Evolutionary conservation across 2,888 invertebrate genomes (phyloP), one percentile per base, ranked within the genome.

Genomic region (Melipona bicolor): DNA sequence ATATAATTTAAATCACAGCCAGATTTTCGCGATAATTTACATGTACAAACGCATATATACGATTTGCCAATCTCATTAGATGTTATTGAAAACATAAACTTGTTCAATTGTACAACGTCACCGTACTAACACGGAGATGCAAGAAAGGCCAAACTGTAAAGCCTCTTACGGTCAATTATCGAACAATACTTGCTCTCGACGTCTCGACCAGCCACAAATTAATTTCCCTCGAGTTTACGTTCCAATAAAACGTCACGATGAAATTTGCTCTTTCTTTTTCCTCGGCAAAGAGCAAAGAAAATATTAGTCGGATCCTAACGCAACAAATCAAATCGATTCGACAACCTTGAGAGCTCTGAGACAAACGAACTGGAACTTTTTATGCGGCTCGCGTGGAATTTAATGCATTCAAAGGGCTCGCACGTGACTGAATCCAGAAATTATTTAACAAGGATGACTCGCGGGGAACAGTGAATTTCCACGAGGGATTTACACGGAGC

Each of bases 151-250:
- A 5, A 36, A 4, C 11, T 21, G n/a, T n/a, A 85, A 88, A 86
- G 88, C 87, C 84, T 78, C 86, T 89, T 88, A 82, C 70, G 88
- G 82, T 70, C 70, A 78, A 77, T 86, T 75, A 78, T 72, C 49
- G 71, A n/a, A 50, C 77, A 83, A 76, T 87, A 83, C 89, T 89
- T 83, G 85, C 85, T 86, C 73, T 79, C 79, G 69, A 73, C 68
- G 72, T 86, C 73, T 81, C 79, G 69, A 70, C 68, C 72, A 52
- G 50, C 78, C 79, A 32, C 86, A 50, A 75, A 24, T 52, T 54
- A 56, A 15, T 43, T 43, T 24, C n/a, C 3, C n/a, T 24, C n/a
- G 54, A 4, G 43, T 13, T 27, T 71, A n/a, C 50, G 0, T n/a
- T 17, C 61, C 19, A 4, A 36, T 6, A 27, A 21, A n/a, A 50